Base-by-base conservation (phyloP, 2,113 vertebrate genomes). In the Dermatemys mawii region DNA sequence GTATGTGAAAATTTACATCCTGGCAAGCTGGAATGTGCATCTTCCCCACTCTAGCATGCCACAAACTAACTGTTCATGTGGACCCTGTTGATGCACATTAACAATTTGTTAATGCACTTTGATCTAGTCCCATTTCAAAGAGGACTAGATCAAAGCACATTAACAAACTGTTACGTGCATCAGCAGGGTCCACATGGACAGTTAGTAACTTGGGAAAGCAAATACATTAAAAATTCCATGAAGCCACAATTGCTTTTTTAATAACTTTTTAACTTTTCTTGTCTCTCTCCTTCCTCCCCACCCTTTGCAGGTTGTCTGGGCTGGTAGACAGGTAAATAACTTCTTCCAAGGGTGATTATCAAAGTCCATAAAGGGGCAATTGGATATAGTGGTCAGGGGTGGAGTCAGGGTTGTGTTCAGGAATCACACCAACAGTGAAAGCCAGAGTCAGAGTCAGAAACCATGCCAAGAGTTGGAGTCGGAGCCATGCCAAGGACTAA, bases 151-250 rank as follows among this genome's bases (percentile, higher is more conserved):
- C 63, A 70, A 38, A 70, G 63, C 35, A 70, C 21, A n/a, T 38
- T 19, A 70, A 70, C 17, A 70, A 70, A 19, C 19, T 11, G n/a
- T 70, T 70, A 19, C 2, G 1, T 19, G 35, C 32, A 67, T n/a
- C 60, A 67, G 17, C 35, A 67, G 32, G 35, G 32, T 67, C 35
- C 16, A 67, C 16, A 67, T n/a, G 35, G 60, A n/a, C 16, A 70
- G 19, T 63, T 63, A 63, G 6, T 78, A 76, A 84, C 89, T 84
- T 73, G 81, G 84, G 91, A 95, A 89, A 90, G 73, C 44, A 92
- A 32, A 90, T 89, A 67, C 13, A 60, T 60, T 35, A 60, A 32
- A 60, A 60, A 29, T 60, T n/a, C 17, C 17, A 21, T n/a, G 63
- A 17, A 67, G 60, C 73, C 41, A 91, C 8, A 17, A 19, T 0